Evolutionary conservation across 2,797 vertebrate species (phyloP).

Genomic region (Myioborus melanocephalus): DNA sequence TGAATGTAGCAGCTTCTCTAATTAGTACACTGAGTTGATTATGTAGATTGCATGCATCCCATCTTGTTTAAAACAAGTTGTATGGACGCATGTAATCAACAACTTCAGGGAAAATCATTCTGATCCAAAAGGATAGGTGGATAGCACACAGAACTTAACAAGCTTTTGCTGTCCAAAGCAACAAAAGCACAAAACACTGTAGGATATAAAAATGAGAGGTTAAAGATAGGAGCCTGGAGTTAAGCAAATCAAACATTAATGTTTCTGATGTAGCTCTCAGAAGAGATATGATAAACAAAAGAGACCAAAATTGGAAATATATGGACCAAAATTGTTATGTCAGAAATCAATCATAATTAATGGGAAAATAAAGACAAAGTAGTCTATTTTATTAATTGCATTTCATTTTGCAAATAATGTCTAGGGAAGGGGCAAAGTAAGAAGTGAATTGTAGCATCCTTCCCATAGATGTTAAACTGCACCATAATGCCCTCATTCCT

Average conservation of each 20-base stretch:
- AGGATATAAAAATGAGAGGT: not conserved
- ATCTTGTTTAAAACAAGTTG: conserved; percentile 34
- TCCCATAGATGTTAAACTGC: not conserved
- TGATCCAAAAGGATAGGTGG: not conserved
- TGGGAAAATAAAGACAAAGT: not conserved
- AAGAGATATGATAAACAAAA: not conserved
- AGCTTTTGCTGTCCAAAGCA: not conserved
- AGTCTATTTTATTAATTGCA: not conserved
- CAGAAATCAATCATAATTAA: not conserved
- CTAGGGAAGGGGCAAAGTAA: not conserved
- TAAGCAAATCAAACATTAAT: not conserved
- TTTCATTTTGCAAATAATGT: not conserved
- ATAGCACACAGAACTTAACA: not conserved
- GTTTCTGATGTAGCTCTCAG: not conserved
- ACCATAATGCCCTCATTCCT: not conserved
- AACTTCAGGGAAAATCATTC: not conserved
- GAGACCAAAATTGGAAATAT: not conserved
- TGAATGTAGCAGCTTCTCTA: not conserved
- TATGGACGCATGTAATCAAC: not conserved
- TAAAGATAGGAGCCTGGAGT: not conserved
- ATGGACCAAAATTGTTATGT: not conserved
- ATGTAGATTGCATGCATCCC: conserved; percentile 31
- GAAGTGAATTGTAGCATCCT: not conserved
- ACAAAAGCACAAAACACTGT: not conserved
- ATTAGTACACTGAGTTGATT: conserved; percentile 51